Base-by-base conservation (phyloP, 2,797 vertebrate genomes). In the Mormyrops attenuatus region DNA sequence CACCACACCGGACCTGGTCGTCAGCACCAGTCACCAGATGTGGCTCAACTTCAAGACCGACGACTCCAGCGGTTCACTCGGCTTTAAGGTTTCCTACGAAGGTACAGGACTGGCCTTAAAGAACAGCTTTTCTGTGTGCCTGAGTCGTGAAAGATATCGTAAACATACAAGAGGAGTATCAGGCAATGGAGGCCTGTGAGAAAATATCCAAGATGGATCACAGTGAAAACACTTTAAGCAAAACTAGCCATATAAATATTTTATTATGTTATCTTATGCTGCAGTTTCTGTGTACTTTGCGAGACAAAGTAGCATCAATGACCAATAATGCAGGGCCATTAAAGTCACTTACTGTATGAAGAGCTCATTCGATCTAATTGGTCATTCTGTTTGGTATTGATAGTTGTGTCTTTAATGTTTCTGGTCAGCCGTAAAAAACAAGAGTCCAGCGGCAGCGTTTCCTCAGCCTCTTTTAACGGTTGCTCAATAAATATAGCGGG, bases 41-140 rank as follows among this genome's bases (percentile, higher is more conserved):
- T 99, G 99, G 99, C 97, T 99, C 60, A 98, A 99, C 91, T 99
- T 99, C 95, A 98, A 98, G 96, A 99, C 98, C 0, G 99, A 99
- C 63, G 96, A 99, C 90, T 98, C 98, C 84, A 98, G 97, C 87
- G 98, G 99, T 90, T 96, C 97, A 49, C 93, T 98, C 90, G 99
- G 99, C 89, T 99, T 99, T 95, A 99, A 99, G 93, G 98, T 99
- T 52, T 97, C 97, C 0, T 99, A 97, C 0, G 97, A 99, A 97
- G 99, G 99, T 99, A 93, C 93, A 92, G 3, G 5, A 13, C 49
- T 69, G 38, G 34, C 7, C 15, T 26, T 88, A 5, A 66, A n/a
- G 7, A 17, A 0, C 38, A 63, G 38, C 20, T 50, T 50, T 17
- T 22, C 82, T 50, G 20, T 49, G 41, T 82, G 41, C 2, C 20